A percentile compares a stretch with the other conserved stretches of the same genome.
Evolutionary conservation across 2,888 invertebrate species (phyloP).

Genomic region (Lycia hirtaria): DNA sequence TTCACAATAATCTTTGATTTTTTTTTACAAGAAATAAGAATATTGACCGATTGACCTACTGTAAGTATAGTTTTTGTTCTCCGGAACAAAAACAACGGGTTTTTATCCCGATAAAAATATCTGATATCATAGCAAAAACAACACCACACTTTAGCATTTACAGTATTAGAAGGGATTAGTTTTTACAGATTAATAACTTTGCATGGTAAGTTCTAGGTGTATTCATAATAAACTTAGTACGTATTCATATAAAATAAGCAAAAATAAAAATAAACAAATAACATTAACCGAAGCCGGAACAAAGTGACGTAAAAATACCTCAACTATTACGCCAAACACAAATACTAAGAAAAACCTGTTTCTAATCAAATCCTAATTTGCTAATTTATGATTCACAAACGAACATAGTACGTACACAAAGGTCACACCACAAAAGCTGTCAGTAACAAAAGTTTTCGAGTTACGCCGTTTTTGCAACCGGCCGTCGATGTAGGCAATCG

Average conservation of each 20-base stretch:
- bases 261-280: background rate
- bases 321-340: constrained; percentile 14
- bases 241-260: background rate
- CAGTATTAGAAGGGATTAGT: background rate
- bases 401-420: constrained; percentile 22
- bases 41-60: no score
- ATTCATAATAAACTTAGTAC: no score
- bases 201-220: background rate
- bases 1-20: no score
- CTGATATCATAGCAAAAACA: no score
- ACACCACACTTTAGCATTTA: no score
- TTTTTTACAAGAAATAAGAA: no score
- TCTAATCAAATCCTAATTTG: constrained; percentile 13
- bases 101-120: no score
- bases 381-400: constrained; percentile 5
- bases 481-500: constrained; percentile 22
- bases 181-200: background rate
- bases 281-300: constrained; percentile 8
- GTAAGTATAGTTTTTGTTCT: no score
- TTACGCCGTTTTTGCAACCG: constrained; percentile 33
- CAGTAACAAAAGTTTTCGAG: constrained; percentile 35
- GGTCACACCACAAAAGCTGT: constrained; percentile 34
- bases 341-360: constrained; percentile 21
- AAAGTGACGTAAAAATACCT: constrained; percentile 7
- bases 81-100: no score